Base-by-base conservation (phyloP, 2,797 vertebrate species). In the Tapera naevia region DNA sequence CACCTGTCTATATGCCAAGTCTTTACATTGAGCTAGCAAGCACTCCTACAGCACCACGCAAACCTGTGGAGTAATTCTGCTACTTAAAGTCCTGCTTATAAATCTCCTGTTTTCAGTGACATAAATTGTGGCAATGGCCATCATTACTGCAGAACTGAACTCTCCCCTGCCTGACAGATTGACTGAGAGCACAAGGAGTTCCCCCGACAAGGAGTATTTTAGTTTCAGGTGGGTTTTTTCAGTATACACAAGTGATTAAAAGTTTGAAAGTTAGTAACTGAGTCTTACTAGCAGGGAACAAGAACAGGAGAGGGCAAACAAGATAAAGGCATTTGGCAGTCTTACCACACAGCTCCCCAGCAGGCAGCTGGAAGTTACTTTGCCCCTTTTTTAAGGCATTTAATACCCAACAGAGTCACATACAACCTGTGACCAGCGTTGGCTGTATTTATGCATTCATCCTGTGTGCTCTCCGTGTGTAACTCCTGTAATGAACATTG, bases 351-450 rank as follows among this genome's bases (percentile, higher is more conserved):
- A 48, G 67, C 72, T 91, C 28, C 45, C 72, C 48, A 75, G 64
- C 70, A 75, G 66, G 48, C 7, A 64, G 86, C 80, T 79, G 43
- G 21, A 75, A 70, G 53, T 35, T 72, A 60, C 35, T 78, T 1
- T n/a, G 46, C 80, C 33, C 37, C 39, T 50, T 57, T 71, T n/a
- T 46, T 2, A 50, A 75, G 61, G 78, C 8, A 16, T 43, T 43
- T 69, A 56, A 62, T 14, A 75, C 9, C 48, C 24, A n/a, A 2
- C 7, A 58, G 43, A 43, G 46, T 23, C 30, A 33, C 24, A 33
- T 22, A 41, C 19, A 10, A 2, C 13, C 8, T 19, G n/a, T 30
- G 41, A 17, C 3, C 39, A 15, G 33, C 4, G n/a, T 0, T 72
- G 51, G 57, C 64, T 88, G 51, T n/a, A 45, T 10, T 56, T 30